Evolutionary conservation across 2,888 invertebrate genomes (phyloP).

Genomic region (Esperia sulphurella): DNA sequence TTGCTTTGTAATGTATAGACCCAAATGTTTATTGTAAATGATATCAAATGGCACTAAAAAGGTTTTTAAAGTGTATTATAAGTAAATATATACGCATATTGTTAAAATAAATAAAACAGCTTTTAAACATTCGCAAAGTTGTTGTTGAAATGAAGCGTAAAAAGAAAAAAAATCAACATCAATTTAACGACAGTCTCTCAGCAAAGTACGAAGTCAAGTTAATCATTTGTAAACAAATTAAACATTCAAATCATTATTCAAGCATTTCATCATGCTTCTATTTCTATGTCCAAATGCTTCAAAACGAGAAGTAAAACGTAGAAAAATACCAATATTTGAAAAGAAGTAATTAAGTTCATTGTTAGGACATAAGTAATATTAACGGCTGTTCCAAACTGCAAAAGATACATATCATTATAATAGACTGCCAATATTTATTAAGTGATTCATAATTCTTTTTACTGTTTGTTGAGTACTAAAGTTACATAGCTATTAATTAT

Average conservation of each 20-base stretch:
- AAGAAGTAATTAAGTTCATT: background rate
- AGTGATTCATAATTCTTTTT: conserved; percentile 73
- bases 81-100: background rate
- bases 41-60: conserved; percentile 21
- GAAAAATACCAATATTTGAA: background rate
- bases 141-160: no score
- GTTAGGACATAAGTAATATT: conserved; percentile 33
- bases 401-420: conserved; percentile 78
- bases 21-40: background rate
- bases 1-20: conserved; percentile 7
- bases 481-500: conserved; percentile 68
- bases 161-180: background rate
- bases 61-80: background rate
- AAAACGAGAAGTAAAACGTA: no score
- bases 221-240: background rate
- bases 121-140: no score
- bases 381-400: conserved; percentile 76
- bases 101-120: no score
- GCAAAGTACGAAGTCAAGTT: background rate
- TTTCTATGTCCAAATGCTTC: no score
- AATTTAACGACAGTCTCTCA: conserved; percentile 1
- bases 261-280: no score
- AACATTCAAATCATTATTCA: background rate
- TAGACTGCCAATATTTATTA: conserved; percentile 73
- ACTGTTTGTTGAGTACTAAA: conserved; percentile 74